These are phyloP conservation scores for Eledone cirrhosa DNA, from an alignment of 2,888 invertebrate genomes.

Conservation along the genomic window DNA sequence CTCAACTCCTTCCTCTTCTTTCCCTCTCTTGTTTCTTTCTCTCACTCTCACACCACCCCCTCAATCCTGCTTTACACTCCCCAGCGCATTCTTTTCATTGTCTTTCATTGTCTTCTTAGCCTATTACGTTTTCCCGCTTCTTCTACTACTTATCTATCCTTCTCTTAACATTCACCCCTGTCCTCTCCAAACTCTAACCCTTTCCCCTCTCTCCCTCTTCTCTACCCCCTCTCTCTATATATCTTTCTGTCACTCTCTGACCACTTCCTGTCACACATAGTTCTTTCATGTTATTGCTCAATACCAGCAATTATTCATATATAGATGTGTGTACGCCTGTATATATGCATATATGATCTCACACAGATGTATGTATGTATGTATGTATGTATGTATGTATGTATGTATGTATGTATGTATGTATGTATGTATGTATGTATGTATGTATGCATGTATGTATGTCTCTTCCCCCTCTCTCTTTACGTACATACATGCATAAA, in stretches of 20 bases:
- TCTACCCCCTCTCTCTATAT: neutral
- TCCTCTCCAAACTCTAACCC: neutral
- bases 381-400: too few species aligned
- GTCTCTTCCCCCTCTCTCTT: too few species aligned
- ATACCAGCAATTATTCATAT: too few species aligned
- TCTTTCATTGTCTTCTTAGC: neutral
- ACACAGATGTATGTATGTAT: too few species aligned
- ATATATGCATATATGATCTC: too few species aligned
- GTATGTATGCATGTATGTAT: too few species aligned
- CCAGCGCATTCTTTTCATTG: neutral
- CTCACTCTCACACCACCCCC: neutral
- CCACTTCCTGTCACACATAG: too few species aligned
- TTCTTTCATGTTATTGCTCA: too few species aligned
- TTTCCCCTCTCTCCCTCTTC: neutral
- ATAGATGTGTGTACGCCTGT: too few species aligned
- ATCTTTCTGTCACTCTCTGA: neutral
- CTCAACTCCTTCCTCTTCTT: neutral
- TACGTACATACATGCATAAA: too few species aligned
- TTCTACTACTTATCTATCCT: neutral
- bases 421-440: too few species aligned
- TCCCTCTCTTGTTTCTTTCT: neutral
- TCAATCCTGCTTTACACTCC: neutral
- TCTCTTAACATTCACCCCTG: neutral
- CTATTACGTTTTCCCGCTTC: neutral
- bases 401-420: too few species aligned